A percentile compares a stretch with the other conserved stretches of the same genome.
Conservation (phyloP, 2,113 vertebrate genomes). For the Sinosuthora webbiana region DNA sequence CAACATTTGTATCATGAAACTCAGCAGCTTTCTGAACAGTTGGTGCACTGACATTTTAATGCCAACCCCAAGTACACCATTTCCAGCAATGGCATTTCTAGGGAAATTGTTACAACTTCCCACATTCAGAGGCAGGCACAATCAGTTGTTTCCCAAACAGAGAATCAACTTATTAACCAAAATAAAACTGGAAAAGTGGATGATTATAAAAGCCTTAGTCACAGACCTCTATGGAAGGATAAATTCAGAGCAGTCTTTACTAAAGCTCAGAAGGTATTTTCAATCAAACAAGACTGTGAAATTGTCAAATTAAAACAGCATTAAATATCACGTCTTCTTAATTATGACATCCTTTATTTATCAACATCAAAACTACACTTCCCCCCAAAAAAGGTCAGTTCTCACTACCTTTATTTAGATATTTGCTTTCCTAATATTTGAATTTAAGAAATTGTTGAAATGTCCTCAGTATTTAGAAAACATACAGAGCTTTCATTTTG, state of each 20-base stretch:
- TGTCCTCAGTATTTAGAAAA: background rate
- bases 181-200: background rate
- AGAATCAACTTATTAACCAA: background rate
- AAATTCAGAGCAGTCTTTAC: background rate
- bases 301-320: background rate
- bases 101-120: background rate
- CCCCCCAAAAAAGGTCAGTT: background rate
- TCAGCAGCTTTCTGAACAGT: slow-evolving; percentile 37
- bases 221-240: background rate
- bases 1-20: background rate
- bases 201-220: background rate
- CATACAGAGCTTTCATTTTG: background rate
- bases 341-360: background rate
- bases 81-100: background rate
- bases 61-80: background rate
- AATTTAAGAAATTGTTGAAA: background rate
- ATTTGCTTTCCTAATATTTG: background rate
- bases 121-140: background rate
- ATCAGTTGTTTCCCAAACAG: background rate
- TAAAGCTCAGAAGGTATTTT: background rate
- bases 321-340: background rate
- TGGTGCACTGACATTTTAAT: slow-evolving; percentile 12
- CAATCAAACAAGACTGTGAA: background rate
- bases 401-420: background rate
- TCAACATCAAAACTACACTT: background rate